These are phyloP conservation scores for Galeopterus variegatus DNA, from an alignment of 2,113 vertebrate species.

Conservation along the genomic window DNA sequence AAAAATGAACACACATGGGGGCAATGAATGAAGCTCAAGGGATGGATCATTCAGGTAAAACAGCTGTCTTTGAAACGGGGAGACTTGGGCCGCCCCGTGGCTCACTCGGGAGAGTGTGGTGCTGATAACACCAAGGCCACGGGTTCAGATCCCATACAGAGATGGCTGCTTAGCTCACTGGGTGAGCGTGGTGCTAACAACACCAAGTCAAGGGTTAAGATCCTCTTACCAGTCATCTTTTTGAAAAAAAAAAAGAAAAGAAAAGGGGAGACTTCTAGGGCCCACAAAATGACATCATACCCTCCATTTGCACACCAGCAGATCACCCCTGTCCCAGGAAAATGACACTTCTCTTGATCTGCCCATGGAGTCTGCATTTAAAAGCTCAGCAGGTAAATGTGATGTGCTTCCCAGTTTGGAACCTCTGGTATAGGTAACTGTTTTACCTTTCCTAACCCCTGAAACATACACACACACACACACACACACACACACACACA, in stretches of 20 bases:
- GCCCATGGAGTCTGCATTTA: background rate
- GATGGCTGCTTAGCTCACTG: no score
- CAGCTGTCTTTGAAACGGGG: background rate
- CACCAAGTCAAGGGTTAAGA: no score
- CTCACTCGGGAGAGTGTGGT: no score
- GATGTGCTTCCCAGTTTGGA: background rate
- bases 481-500: background rate
- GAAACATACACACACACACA: no score
- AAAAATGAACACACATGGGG: slow-evolving; percentile 45
- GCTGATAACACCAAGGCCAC: no score
- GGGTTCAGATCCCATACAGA: no score
- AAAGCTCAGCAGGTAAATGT: background rate
- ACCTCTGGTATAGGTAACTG: background rate
- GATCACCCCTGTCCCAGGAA: background rate
- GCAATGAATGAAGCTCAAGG: background rate
- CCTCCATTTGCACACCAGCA: background rate
- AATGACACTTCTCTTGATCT: background rate
- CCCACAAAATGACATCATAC: background rate
- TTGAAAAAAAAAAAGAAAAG: no score
- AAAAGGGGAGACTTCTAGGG: background rate
- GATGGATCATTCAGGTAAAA: background rate
- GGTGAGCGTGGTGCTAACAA: no score
- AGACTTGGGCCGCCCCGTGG: no score
- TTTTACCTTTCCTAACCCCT: background rate
- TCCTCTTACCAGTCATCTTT: no score